Evolutionary conservation across 2,797 vertebrate genomes (phyloP).

Genomic region (Prunella strophiata): DNA sequence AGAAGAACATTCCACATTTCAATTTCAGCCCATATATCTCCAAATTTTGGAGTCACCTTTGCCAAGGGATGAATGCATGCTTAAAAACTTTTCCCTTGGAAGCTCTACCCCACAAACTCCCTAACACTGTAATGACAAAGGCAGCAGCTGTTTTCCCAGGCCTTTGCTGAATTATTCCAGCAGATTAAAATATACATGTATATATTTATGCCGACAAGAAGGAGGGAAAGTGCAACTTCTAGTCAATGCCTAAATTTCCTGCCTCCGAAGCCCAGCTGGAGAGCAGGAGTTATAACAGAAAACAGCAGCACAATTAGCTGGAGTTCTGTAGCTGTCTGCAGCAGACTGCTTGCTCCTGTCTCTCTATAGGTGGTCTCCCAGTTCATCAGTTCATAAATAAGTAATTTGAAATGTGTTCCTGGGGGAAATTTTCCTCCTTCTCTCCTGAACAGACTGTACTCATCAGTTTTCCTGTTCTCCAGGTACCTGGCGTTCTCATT

Average conservation of each 20-base stretch:
- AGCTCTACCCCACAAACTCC: not conserved
- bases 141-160: constrained; percentile 63
- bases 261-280: constrained; percentile 82
- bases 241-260: constrained; percentile 79
- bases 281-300: constrained; percentile 82
- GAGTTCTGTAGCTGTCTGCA: constrained; percentile 82
- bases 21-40: not conserved
- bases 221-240: constrained; percentile 77
- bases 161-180: constrained; percentile 65
- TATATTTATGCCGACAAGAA: constrained; percentile 74
- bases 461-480: constrained; percentile 84
- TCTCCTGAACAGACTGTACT: constrained; percentile 86
- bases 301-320: constrained; percentile 84
- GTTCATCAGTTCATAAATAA: constrained; percentile 91
- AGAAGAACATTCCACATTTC: not conserved
- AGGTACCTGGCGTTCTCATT: constrained; percentile 86
- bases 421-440: constrained; percentile 83
- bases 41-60: not conserved
- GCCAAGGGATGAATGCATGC: not conserved
- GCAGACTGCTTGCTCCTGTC: constrained; percentile 79
- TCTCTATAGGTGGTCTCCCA: constrained; percentile 86
- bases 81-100: constrained; percentile 23
- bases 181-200: constrained; percentile 76
- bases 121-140: constrained; percentile 16
- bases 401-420: constrained; percentile 88